Base-by-base conservation (phyloP, 2,113 vertebrate species). In the Acinonyx jubatus region DNA sequence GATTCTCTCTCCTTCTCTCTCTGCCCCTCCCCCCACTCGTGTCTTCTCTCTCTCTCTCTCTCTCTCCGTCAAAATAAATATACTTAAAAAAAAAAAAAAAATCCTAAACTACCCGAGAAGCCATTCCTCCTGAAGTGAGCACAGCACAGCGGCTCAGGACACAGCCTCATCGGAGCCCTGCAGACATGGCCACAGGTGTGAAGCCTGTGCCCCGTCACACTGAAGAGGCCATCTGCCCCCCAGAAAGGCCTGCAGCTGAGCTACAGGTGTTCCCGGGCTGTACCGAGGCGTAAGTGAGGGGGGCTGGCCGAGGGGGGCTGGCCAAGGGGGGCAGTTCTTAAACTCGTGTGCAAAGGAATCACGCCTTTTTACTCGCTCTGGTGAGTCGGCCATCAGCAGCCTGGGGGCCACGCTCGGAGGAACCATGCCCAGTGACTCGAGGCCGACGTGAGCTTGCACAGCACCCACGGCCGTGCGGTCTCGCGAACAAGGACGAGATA, bases 271-370 rank as follows among this genome's bases (percentile, higher is more conserved):
- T 13, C 89, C 76, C 25, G 2, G 66, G 27, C 12, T 23, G 52
- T 19, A 48, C 5, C 21, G 36, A 41, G 41, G 45, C 31, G 7
- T 57, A 25, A 0, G 19, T 50, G n/a, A 82, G 21, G 31, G 5
- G n/a, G 25, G 14, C 48, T 21, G 7, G 33, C 15, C 7, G 1
- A 76, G 1, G 15, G 23, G 0, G 1, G n/a, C 55, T n/a, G n/a
- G n/a, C n/a, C n/a, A n/a, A n/a, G 1, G 15, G 23, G 0, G 1
- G n/a, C 55, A 48, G 7, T 36, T 45, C 14, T 4, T 23, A 16
- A 10, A 16, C 2, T 4, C 33, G 5, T 1, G 3, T 2, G 8
- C 57, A 4, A 13, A 11, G 65, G 63, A 89, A 45, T 19, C 27
- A 3, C 1, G 13, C 25, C 25, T 25, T 76, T 87, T 66, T 31